These are phyloP conservation scores for Enteromius mattozi DNA, from an alignment of 2,797 vertebrate genomes.

Conservation along the genomic window DNA sequence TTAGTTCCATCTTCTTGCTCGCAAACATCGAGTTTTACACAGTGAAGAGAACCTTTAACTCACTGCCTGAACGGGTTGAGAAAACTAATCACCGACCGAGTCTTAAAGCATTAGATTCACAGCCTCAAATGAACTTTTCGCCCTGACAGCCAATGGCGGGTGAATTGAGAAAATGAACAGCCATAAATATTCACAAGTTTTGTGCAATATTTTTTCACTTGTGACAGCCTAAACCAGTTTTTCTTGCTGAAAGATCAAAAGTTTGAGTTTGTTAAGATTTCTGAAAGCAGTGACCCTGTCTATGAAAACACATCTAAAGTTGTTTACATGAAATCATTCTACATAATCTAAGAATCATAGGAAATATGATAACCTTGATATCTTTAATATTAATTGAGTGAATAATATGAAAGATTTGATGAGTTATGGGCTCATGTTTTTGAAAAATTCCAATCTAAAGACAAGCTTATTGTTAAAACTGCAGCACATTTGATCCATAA, in stretches of 20 bases:
- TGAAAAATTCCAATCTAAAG: background rate
- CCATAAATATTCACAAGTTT: background rate
- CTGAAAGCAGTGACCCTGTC: background rate
- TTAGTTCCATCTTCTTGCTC: constrained; percentile 21
- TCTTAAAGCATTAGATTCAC: background rate
- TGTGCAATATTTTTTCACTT: background rate
- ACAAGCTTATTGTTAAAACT: background rate
- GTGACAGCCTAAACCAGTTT: background rate
- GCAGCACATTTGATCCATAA: background rate
- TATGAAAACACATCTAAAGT: background rate
- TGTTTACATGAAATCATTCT: no score
- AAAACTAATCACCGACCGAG: background rate
- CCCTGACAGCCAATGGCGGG: background rate
- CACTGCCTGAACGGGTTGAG: background rate
- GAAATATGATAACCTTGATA: background rate
- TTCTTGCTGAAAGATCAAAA: background rate
- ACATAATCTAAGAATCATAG: background rate
- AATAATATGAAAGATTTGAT: background rate
- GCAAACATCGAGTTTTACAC: constrained; percentile 18
- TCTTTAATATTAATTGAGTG: no score
- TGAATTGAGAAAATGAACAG: background rate
- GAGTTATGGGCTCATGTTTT: background rate
- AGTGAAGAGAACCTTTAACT: constrained; percentile 36
- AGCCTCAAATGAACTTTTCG: background rate
- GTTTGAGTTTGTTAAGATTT: background rate